Percentiles rank a stretch among this genome's conserved stretches.
Conservation (phyloP, 2,888 invertebrate species). For the Caenorhabditis sp. region DNA sequence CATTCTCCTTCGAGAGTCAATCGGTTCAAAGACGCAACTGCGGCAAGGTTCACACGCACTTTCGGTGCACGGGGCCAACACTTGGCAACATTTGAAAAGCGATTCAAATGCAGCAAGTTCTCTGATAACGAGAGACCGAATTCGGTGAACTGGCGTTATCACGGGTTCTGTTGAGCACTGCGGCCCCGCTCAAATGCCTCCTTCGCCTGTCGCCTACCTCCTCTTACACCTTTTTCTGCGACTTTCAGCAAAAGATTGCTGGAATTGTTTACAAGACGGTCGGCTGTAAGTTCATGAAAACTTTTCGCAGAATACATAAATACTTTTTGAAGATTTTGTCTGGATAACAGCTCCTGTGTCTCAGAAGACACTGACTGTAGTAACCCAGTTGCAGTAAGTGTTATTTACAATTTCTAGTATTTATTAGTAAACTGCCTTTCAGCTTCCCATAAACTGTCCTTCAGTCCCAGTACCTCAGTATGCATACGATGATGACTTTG, state of each 20-base stretch:
- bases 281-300: conserved; percentile 21
- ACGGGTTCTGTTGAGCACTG: conserved; percentile 1
- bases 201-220: conserved; percentile 18
- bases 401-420: too few relatives aligned
- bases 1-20: neutral
- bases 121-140: conserved; percentile 7
- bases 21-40: neutral
- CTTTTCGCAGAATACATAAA: neutral
- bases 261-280: conserved; percentile 26
- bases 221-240: conserved; percentile 37
- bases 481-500: conserved; percentile 40
- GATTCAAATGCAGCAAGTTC: neutral
- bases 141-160: conserved; percentile 14
- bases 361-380: neutral
- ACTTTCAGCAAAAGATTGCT: conserved; percentile 29
- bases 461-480: conserved; percentile 26
- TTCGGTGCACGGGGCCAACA: neutral
- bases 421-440: too few relatives aligned
- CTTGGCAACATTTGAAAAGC: neutral
- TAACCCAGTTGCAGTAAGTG: conserved; percentile 24
- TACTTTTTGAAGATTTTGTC: conserved; percentile 28
- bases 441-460: conserved; percentile 39
- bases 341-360: conserved; percentile 25
- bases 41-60: neutral
- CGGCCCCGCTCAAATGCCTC: conserved; percentile 10